Evolutionary conservation across 1,140 invertebrate genomes (phyloP).

Genomic region (Bombus vancouverensis): DNA sequence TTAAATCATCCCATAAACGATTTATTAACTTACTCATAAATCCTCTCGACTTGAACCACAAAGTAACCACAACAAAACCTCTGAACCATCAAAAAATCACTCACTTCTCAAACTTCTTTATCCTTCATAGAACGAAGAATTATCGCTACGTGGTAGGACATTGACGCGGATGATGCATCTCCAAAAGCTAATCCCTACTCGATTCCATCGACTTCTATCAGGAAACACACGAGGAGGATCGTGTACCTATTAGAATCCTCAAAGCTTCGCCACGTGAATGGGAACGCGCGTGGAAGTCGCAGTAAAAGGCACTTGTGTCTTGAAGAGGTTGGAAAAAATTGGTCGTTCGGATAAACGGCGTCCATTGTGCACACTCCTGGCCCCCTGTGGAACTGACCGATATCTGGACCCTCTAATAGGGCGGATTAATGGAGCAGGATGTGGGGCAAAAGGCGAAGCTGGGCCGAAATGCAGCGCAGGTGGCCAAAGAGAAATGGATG

Average conservation of each 20-base stretch:
- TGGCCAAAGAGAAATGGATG: conserved; percentile 41
- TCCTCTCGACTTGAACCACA: not conserved
- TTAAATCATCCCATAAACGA: too few species aligned
- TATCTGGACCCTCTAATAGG: conserved; percentile 64
- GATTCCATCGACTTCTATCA: conserved; percentile 1
- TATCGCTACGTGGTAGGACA: not conserved
- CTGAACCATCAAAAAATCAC: not conserved
- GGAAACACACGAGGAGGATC: not conserved
- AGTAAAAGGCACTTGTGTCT: not conserved
- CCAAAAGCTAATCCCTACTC: not conserved
- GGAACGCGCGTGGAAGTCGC: not conserved
- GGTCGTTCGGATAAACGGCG: conserved; percentile 54
- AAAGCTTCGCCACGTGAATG: conserved; percentile 27
- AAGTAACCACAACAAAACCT: not conserved
- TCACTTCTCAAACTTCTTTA: not conserved
- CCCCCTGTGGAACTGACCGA: conserved; percentile 60
- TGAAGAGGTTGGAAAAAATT: conserved; percentile 45
- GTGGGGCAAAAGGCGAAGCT: conserved; percentile 35
- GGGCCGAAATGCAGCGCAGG: conserved; percentile 36
- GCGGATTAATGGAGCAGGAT: conserved; percentile 60
- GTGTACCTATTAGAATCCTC: conserved; percentile 10
- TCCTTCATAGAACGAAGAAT: not conserved
- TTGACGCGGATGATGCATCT: conserved; percentile 9
- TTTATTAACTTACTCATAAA: not conserved
- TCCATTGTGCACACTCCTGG: conserved; percentile 42